phyloP scores from a whole-genome alignment of 1,140 invertebrate species.

The Physella acuta region DNA sequence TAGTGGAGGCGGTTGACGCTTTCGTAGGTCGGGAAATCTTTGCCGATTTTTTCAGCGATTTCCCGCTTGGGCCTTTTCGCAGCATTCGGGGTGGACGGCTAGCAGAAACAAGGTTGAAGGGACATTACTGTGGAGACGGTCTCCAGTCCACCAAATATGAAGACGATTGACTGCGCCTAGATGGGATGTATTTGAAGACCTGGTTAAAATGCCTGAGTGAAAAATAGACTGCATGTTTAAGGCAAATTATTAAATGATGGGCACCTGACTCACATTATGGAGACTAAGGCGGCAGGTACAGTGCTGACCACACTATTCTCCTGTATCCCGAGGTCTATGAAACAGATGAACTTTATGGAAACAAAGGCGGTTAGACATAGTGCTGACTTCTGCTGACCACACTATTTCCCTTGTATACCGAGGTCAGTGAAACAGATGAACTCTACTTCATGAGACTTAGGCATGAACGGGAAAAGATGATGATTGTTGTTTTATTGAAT shows the following conservation, averaged over 20 bases:
- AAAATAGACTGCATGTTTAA: background rate
- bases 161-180: background rate
- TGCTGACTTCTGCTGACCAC: too few relatives aligned
- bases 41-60: background rate
- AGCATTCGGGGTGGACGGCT: background rate
- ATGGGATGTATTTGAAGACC: background rate
- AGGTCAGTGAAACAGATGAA: too few relatives aligned
- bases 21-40: background rate
- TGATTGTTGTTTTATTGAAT: too few relatives aligned
- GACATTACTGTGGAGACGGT: background rate
- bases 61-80: background rate
- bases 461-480: too few relatives aligned
- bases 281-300: background rate
- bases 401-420: too few relatives aligned
- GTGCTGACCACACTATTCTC: background rate
- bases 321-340: background rate
- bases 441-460: too few relatives aligned
- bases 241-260: background rate
- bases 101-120: background rate
- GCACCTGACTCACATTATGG: background rate
- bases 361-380: too few relatives aligned
- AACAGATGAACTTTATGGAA: too few relatives aligned
- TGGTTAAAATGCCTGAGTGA: background rate
- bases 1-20: background rate
- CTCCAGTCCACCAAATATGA: background rate